These are phyloP conservation scores for Zelostemma sp. DNA, from an alignment of 1,140 invertebrate species.

Conservation along the genomic window DNA sequence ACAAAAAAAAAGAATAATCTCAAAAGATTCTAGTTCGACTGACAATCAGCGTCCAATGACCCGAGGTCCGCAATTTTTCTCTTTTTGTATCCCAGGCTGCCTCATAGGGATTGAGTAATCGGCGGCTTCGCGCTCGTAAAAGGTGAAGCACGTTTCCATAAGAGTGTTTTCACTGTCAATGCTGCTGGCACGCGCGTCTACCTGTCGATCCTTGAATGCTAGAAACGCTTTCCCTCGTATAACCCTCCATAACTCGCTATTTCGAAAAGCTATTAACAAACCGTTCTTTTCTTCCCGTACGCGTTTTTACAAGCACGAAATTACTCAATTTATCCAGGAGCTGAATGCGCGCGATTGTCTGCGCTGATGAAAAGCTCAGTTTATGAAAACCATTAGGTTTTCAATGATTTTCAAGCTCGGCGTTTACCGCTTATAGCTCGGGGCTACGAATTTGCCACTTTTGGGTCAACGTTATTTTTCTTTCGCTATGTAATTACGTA, in stretches of 20 bases:
- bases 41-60: slow-evolving; percentile 51
- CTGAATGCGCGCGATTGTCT: no score
- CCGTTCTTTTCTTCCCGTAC: slow-evolving; percentile 5
- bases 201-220: slow-evolving; percentile 24
- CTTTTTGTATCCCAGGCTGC: slow-evolving; percentile 23
- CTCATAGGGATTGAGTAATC: slow-evolving; percentile 65
- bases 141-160: slow-evolving; percentile 66
- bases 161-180: slow-evolving; percentile 68
- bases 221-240: slow-evolving; percentile 37
- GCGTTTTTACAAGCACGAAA: slow-evolving; percentile 5
- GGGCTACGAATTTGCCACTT: no score
- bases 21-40: slow-evolving; percentile 45
- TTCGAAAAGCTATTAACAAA: slow-evolving; percentile 35
- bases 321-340: slow-evolving; percentile 2
- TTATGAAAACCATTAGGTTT: background rate
- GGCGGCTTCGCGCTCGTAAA: slow-evolving; percentile 62
- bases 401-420: background rate
- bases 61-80: slow-evolving; percentile 43
- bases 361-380: no score
- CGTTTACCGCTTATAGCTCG: no score
- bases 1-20: slow-evolving; percentile 5
- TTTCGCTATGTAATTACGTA: background rate
- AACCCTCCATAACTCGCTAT: slow-evolving; percentile 7
- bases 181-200: slow-evolving; percentile 53
- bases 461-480: background rate